Evolutionary conservation across 1,140 invertebrate species (phyloP).

Genomic region (Patella vulgata): DNA sequence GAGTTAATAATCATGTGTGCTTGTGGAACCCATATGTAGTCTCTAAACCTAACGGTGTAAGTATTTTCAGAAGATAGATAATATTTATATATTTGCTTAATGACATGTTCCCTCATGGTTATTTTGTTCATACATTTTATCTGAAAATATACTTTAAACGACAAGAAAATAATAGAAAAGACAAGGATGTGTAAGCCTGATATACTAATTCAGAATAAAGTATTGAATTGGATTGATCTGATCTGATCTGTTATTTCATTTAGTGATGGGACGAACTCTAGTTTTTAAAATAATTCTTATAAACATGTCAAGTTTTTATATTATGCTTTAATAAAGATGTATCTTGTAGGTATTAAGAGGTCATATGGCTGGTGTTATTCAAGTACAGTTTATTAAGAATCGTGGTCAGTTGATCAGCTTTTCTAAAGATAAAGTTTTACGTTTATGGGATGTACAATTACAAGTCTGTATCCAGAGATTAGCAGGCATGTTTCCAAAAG

Average conservation of each 20-base stretch:
- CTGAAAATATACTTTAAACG: too few species aligned
- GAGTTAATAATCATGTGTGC: slow-evolving; percentile 65
- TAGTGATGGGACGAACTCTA: too few species aligned
- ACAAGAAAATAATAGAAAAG: neutral
- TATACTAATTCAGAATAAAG: too few species aligned
- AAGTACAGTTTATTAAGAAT: slow-evolving; percentile 62
- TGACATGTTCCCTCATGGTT: too few species aligned
- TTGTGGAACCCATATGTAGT: slow-evolving; percentile 67
- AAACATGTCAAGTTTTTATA: too few species aligned
- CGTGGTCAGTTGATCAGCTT: slow-evolving; percentile 64
- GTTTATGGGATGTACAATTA: slow-evolving; percentile 67
- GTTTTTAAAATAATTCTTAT: too few species aligned
- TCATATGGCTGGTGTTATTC: slow-evolving; percentile 65
- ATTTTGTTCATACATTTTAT: too few species aligned
- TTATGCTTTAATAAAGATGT: too few species aligned
- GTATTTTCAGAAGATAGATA: slow-evolving; percentile 28
- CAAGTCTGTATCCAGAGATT: slow-evolving; percentile 66
- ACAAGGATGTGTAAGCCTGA: too few species aligned
- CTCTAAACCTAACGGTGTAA: slow-evolving; percentile 66
- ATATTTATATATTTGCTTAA: too few species aligned
- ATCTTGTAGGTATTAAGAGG: slow-evolving; percentile 63
- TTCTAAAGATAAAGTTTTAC: slow-evolving; percentile 66
- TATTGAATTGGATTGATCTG: too few species aligned
- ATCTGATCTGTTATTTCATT: too few species aligned
- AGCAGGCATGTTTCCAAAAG: slow-evolving; percentile 66